phyloP scores from a whole-genome alignment of 2,888 invertebrate species.

The Helicoverpa assulta region DNA sequence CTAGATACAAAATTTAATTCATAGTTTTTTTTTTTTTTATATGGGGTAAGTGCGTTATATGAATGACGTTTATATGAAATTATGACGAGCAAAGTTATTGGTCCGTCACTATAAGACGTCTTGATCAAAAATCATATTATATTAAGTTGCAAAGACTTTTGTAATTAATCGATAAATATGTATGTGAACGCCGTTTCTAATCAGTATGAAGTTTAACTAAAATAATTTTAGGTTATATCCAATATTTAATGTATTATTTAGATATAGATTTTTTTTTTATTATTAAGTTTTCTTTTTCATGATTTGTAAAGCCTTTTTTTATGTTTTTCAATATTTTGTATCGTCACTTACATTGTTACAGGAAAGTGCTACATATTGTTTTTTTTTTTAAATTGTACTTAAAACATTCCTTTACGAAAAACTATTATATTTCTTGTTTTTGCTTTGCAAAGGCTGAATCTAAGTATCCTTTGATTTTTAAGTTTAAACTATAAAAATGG shows the following conservation, averaged over 20 bases:
- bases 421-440: constrained; percentile 17
- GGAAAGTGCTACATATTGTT: constrained; percentile 16
- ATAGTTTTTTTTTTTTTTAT: constrained; percentile 42
- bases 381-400: constrained; percentile 44
- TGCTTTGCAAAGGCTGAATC: constrained; percentile 33
- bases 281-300: constrained; percentile 58
- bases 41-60: constrained; percentile 31
- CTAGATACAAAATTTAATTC: constrained; percentile 47
- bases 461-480: constrained; percentile 24
- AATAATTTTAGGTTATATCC: constrained; percentile 58
- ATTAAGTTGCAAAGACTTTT: constrained; percentile 42
- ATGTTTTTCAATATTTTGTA: constrained; percentile 55
- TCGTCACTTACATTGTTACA: constrained; percentile 48
- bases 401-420: constrained; percentile 41
- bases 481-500: constrained; percentile 7
- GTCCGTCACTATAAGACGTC: constrained; percentile 26
- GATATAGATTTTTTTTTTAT: constrained; percentile 55
- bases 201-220: constrained; percentile 31
- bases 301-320: constrained; percentile 59
- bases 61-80: constrained; percentile 36
- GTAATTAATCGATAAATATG: constrained; percentile 52
- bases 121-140: constrained; percentile 61
- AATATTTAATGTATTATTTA: constrained; percentile 67
- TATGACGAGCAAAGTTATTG: constrained; percentile 36
- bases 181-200: constrained; percentile 39